A percentile compares a stretch with the other conserved stretches of the same genome.
Evolutionary conservation across 2,888 invertebrate genomes (phyloP).

Genomic region (Erynnis tages): DNA sequence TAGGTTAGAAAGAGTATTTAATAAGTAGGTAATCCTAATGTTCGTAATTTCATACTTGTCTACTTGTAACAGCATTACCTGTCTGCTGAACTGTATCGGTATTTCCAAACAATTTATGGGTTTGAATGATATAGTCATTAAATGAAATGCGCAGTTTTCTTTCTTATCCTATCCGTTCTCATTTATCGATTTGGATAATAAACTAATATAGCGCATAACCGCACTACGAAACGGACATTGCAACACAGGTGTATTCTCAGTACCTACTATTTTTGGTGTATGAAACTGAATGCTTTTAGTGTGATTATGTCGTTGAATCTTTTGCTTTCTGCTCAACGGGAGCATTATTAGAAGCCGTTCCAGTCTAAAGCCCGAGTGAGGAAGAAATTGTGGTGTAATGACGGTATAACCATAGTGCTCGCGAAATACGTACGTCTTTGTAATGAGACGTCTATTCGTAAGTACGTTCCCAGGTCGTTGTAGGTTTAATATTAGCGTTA

Average conservation of each 20-base stretch:
- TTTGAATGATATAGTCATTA: no score
- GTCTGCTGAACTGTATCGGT: no score
- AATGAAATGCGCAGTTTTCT: no score
- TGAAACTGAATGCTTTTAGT: constrained; percentile 66
- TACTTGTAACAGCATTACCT: no score
- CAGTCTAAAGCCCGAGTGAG: constrained; percentile 35
- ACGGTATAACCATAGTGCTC: constrained; percentile 40
- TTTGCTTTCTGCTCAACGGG: constrained; percentile 51
- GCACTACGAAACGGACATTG: no score
- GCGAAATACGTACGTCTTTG: constrained; percentile 34
- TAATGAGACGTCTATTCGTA: constrained; percentile 42
- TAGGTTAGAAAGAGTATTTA: no score
- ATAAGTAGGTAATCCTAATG: no score
- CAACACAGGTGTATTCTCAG: constrained; percentile 15
- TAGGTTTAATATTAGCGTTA: constrained; percentile 6
- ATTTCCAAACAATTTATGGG: no score
- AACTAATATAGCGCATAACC: no score
- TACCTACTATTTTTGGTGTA: constrained; percentile 34
- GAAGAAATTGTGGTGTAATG: constrained; percentile 53
- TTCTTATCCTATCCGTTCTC: no score
- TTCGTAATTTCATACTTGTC: no score
- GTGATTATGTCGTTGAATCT: constrained; percentile 68
- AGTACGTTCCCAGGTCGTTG: constrained; percentile 8
- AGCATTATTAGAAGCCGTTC: constrained; percentile 63
- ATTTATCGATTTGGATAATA: no score